Evolutionary conservation across 1,140 invertebrate genomes (phyloP).

Genomic region (Pentalonia nigronervosa): DNA sequence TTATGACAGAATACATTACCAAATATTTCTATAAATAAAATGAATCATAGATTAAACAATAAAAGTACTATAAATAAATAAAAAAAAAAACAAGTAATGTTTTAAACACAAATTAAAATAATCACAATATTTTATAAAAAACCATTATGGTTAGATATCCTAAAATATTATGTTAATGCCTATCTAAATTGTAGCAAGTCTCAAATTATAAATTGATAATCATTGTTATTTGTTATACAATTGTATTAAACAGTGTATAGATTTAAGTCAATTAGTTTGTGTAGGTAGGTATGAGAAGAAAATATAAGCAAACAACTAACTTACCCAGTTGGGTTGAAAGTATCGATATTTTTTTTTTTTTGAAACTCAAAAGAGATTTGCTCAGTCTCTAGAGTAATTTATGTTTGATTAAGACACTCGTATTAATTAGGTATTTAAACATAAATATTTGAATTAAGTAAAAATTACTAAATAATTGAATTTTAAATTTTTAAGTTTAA

Average conservation of each 20-base stretch:
- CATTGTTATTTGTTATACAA: background rate
- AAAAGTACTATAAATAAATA: too few species aligned
- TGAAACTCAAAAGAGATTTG: background rate
- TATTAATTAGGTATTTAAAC: background rate
- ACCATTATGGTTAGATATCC: too few species aligned
- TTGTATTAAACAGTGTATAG: background rate
- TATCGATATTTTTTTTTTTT: background rate
- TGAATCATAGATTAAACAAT: too few species aligned
- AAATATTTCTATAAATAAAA: too few species aligned
- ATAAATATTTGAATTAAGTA: background rate
- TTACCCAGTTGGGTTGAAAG: background rate
- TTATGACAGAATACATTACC: too few species aligned
- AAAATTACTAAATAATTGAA: background rate
- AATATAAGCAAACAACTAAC: background rate
- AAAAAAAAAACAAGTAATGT: too few species aligned
- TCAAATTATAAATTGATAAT: background rate
- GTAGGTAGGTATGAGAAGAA: background rate
- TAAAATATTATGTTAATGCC: background rate
- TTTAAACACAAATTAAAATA: too few species aligned
- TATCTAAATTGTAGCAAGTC: background rate
- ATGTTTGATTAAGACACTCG: background rate
- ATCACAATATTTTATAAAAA: too few species aligned
- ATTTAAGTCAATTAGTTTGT: background rate
- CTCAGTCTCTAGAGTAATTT: background rate
- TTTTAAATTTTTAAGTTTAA: background rate